These are phyloP conservation scores for Lydus trimaculatus DNA, from an alignment of 2,888 invertebrate species.

Conservation along the genomic window DNA sequence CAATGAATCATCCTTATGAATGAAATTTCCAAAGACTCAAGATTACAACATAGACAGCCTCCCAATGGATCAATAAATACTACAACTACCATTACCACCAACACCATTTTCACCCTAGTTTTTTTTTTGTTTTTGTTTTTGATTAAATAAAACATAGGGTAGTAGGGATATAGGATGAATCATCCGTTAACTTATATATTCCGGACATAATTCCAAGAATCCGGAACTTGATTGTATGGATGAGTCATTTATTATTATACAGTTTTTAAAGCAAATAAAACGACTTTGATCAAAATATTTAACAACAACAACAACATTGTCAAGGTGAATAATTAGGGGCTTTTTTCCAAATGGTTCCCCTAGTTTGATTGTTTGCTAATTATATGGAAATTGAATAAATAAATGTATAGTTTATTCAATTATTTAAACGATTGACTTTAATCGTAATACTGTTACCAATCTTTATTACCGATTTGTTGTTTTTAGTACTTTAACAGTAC, in stretches of 20 bases:
- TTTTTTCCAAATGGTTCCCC: background rate
- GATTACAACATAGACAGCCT: background rate
- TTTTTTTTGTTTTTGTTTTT: background rate
- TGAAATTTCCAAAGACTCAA: background rate
- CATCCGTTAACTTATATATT: background rate
- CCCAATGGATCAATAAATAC: slow-evolving; percentile 1
- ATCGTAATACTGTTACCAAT: too few relatives aligned
- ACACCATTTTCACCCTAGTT: background rate
- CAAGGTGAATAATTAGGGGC: background rate
- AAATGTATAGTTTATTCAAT: too few relatives aligned
- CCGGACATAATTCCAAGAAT: slow-evolving; percentile 1
- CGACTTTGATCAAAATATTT: background rate
- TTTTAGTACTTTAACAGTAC: too few relatives aligned
- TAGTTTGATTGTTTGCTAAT: too few relatives aligned
- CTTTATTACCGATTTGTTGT: too few relatives aligned
- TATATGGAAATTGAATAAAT: too few relatives aligned
- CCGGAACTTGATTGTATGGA: background rate
- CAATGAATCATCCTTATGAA: slow-evolving; percentile 1
- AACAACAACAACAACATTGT: too few relatives aligned
- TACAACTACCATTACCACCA: background rate
- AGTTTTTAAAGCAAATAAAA: background rate
- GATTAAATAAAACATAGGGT: background rate
- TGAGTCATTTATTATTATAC: background rate
- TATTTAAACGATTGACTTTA: too few relatives aligned
- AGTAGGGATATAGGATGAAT: slow-evolving; percentile 3